phyloP scores from a whole-genome alignment of 2,113 vertebrate species.

The Hucho hucho region DNA sequence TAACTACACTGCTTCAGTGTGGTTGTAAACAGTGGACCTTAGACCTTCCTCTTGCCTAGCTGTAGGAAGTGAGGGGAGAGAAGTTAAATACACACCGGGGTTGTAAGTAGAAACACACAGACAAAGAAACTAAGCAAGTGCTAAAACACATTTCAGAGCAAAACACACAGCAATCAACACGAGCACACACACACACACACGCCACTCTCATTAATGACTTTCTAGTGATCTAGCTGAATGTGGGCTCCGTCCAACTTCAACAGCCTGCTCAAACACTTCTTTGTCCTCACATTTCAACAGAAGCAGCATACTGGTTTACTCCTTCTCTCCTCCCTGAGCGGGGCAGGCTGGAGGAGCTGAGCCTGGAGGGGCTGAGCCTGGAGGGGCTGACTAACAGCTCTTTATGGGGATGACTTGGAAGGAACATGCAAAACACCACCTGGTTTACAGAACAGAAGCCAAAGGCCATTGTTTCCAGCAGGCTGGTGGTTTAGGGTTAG shows the following conservation, averaged over 20 bases:
- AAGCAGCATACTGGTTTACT: constrained; percentile 47
- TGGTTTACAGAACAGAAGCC: constrained; percentile 26
- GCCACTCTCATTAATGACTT: constrained; percentile 47
- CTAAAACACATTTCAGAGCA: background rate
- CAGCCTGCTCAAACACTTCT: constrained; percentile 57
- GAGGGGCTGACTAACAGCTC: constrained; percentile 42
- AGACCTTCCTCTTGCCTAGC: too few relatives aligned
- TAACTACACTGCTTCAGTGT: background rate
- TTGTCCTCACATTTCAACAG: constrained; percentile 65
- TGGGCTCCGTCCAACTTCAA: constrained; percentile 32
- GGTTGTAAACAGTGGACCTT: too few relatives aligned
- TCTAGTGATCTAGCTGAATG: constrained; percentile 52
- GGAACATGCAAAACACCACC: constrained; percentile 19
- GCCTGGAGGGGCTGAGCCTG: constrained; percentile 38
- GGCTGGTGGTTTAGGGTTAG: constrained; percentile 15
- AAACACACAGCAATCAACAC: constrained; percentile 5
- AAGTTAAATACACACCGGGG: background rate
- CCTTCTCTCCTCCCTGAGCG: constrained; percentile 25
- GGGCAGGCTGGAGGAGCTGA: constrained; percentile 24
- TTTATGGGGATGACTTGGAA: background rate
- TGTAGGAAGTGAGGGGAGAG: background rate
- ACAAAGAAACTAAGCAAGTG: background rate
- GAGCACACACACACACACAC: background rate
- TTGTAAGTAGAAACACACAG: too few relatives aligned
- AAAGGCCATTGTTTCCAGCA: constrained; percentile 11